Conservation (phyloP, 1,140 invertebrate genomes). For the Zaprionus nigranus region DNA sequence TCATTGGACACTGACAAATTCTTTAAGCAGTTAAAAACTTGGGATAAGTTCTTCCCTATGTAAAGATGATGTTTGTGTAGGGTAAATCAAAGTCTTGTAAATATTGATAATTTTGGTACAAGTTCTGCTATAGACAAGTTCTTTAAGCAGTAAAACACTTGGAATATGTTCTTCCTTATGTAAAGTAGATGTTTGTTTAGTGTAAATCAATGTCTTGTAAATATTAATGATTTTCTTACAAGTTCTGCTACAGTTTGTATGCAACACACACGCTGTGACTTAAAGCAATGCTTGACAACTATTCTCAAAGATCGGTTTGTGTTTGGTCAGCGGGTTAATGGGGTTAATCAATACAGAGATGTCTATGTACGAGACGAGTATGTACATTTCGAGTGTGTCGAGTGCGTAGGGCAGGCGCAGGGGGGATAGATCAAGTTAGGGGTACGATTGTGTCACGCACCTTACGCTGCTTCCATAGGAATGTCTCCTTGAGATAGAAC, state of each 20-base stretch:
- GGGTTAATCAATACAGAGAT: constrained; percentile 56
- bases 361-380: constrained; percentile 14
- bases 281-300: constrained; percentile 53
- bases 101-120: background rate
- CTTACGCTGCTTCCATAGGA: constrained; percentile 63
- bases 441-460: constrained; percentile 37
- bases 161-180: too few species aligned
- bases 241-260: background rate
- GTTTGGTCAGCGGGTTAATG: constrained; percentile 63
- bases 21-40: too few species aligned
- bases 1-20: too few species aligned
- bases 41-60: too few species aligned
- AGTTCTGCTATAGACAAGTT: too few species aligned
- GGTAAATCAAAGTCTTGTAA: background rate
- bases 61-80: background rate
- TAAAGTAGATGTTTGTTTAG: background rate
- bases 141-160: too few species aligned
- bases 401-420: background rate
- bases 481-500: constrained; percentile 54
- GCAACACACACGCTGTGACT: background rate
- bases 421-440: background rate
- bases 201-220: background rate
- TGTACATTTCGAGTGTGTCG: background rate
- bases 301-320: constrained; percentile 41
- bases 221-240: background rate